Base-by-base conservation (phyloP, 1,140 invertebrate species). In the Chelonus insularis region DNA sequence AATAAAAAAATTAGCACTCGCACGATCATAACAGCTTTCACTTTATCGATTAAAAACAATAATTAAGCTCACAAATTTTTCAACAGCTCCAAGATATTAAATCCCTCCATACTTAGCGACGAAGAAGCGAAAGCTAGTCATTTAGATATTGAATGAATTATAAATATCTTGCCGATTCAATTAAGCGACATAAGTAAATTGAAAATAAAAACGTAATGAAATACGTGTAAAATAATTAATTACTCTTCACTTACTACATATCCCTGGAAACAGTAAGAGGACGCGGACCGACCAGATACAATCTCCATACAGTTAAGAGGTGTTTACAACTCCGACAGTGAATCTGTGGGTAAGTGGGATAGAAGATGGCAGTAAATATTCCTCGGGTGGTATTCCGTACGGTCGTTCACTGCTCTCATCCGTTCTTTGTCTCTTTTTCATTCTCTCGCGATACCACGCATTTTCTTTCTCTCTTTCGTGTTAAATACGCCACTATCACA, bases 351-450 rank as follows among this genome's bases (percentile, higher is more conserved):
- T 74, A 79, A 81, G 75, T 76, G 78, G 76, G 74, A 76, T 76
- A 80, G 75, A 80, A 79, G 76, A 81, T 81, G 77, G 78, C 77
- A 77, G 79, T 81, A 82, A 82, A 82, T 82, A 82, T 82, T 81
- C 77, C 71, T 39, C 60, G 64, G 65, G 71, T 72, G 69, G 69
- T 72, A 70, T 66, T 70, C 67, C 58, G 57, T 57, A 54, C 57
- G 60, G 56, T 62, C 63, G 48, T 61, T 59, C 68, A 34, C 58
- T 66, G 64, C 63, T 41, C 36, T 54, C 34, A 68, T 72, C 62
- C 68, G 60, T 56, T 58, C 52, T 39, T 41, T 34, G 50, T 54
- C 36, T 56, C 57, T 50, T 60, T 68, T 69, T 71, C 60, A 67
- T 68, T 63, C 58, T 41, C 36, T 62, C 62, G 62, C 67, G 55